Evolutionary conservation across 2,797 vertebrate genomes (phyloP), one percentile per base, ranked within the genome.

Genomic region (Lutjanus argentimaculatus): DNA sequence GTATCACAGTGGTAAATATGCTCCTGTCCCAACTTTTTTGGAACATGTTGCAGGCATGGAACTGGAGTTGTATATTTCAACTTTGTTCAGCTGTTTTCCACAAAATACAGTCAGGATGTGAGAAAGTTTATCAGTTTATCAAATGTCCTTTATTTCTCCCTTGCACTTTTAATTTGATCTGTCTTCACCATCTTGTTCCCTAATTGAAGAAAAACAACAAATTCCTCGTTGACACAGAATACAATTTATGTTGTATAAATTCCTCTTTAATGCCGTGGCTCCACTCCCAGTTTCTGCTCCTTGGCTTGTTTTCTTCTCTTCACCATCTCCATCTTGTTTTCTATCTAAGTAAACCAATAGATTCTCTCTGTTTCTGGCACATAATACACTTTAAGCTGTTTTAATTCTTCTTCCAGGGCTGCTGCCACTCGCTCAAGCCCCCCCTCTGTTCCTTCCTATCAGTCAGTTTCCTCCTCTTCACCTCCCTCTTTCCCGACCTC

Each of bases 241-340:
- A 11, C 11, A 51, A n/a, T 70, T 55, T n/a, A 43, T 40, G 42
- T 15, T 49, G 42, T 63, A 49, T 71, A 16, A 57, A 67, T 21
- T 17, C 55, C 30, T 13, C 22, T 45, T 40, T 40, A 58, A 67
- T 30, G 36, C 36, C 1, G 19, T 67, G 66, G 70, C 57, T 75
- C 30, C 8, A 0, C 67, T 83, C 69, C 67, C 64, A 10, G 36
- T 66, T 43, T 52, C 51, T 68, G 43, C 52, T 67, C 19, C 7
- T 49, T 21, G 61, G 43, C 72, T 64, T 14, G 8, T 77, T 72
- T 69, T 71, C 77, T 36, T 19, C 22, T 52, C 59, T 10, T 72
- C 25, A 8, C 67, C 51, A 40, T 58, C 64, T 71, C 75, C 49
- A 0, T 80, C 61, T 75, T 68, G 56, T 82, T 72, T 78, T 65